Percentiles rank a stretch among this genome's conserved stretches.
Evolutionary conservation across 2,113 vertebrate genomes (phyloP).

Genomic region (Rhinogobius similis): DNA sequence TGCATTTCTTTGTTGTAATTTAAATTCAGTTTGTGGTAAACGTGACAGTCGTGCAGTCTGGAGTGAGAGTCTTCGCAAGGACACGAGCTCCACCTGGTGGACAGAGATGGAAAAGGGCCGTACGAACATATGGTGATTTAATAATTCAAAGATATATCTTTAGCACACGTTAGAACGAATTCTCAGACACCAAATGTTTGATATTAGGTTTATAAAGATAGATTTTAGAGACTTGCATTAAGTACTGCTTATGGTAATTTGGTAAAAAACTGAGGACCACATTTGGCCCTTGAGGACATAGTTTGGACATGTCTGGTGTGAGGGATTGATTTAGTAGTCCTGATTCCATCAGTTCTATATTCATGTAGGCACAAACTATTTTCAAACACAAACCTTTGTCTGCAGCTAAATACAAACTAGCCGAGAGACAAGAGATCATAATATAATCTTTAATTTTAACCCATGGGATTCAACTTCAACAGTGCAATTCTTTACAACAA

Average conservation of each 20-base stretch:
- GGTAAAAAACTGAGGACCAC: too few species aligned
- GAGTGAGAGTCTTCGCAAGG: not conserved
- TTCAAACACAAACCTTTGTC: not conserved
- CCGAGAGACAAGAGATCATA: slow-evolving; percentile 24
- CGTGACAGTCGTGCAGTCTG: not conserved
- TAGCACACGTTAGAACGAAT: too few species aligned
- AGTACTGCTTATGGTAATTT: too few species aligned
- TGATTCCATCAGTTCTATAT: not conserved
- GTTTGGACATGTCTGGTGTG: too few species aligned
- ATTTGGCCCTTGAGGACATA: too few species aligned
- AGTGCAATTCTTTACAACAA: slow-evolving; percentile 84
- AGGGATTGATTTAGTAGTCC: too few species aligned
- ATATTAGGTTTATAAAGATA: too few species aligned
- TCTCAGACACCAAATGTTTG: too few species aligned
- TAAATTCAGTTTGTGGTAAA: not conserved
- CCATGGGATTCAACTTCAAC: slow-evolving; percentile 80
- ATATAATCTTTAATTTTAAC: slow-evolving; percentile 80
- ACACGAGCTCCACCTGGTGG: slow-evolving; percentile 46
- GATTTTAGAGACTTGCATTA: too few species aligned
- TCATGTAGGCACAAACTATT: not conserved
- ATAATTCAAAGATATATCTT: too few species aligned
- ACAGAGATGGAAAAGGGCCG: not conserved
- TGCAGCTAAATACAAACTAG: not conserved
- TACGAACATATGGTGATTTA: not conserved
- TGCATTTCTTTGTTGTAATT: not conserved